Conservation (phyloP, 2,113 vertebrate genomes). For the Psephotus haematonotus region DNA sequence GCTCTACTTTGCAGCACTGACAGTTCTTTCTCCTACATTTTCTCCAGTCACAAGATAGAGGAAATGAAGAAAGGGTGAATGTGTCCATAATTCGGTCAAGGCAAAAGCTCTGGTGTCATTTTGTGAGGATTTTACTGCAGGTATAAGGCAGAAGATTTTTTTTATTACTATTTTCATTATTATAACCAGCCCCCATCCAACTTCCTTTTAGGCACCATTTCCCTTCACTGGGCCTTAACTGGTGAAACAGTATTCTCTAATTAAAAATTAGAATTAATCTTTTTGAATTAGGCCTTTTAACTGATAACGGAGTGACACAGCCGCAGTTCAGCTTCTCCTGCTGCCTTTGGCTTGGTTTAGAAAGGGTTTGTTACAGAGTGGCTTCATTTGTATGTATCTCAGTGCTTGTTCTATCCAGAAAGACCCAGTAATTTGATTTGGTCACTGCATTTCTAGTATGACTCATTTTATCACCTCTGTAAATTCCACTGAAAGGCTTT, state of each 20-base stretch:
- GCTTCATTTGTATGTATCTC: not conserved
- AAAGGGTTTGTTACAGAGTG: not conserved
- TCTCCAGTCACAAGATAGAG: not conserved
- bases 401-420: not conserved
- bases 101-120: not conserved
- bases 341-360: not conserved
- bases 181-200: not conserved
- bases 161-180: not conserved
- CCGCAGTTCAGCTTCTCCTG: not conserved
- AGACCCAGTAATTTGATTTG: slow-evolving; percentile 26
- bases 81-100: not conserved
- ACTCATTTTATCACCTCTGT: slow-evolving; percentile 41
- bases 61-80: not conserved
- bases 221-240: not conserved
- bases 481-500: slow-evolving; percentile 33
- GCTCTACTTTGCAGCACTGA: not conserved
- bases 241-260: slow-evolving; percentile 12
- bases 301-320: not conserved
- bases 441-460: slow-evolving; percentile 20
- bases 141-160: not conserved
- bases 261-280: slow-evolving; percentile 42
- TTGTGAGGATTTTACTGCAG: slow-evolving; percentile 19
- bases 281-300: slow-evolving; percentile 8
- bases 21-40: not conserved
- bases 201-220: not conserved